These are phyloP conservation scores for Drosophila ustulata DNA, from an alignment of 2,888 invertebrate species.

Conservation along the genomic window DNA sequence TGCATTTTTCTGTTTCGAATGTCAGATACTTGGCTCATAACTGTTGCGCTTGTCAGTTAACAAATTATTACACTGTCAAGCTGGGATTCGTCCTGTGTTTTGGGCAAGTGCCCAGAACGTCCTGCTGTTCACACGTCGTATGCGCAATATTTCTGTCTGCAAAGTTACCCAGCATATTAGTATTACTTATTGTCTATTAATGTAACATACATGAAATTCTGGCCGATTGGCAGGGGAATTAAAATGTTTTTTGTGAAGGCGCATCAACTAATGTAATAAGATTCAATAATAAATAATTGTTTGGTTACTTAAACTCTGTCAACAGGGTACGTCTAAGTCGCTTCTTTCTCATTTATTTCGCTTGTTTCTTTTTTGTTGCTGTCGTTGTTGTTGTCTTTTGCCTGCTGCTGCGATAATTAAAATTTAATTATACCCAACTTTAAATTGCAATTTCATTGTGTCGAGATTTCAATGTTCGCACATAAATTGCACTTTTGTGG, in stretches of 20 bases:
- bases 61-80: not conserved
- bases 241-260: not conserved
- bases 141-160: constrained; percentile 26
- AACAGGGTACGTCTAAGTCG: constrained; percentile 1
- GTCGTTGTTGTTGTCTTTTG: not conserved
- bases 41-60: constrained; percentile 53
- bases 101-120: constrained; percentile 14
- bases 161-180: constrained; percentile 1
- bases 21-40: constrained; percentile 40
- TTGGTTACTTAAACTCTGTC: not conserved
- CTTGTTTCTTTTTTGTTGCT: constrained; percentile 12
- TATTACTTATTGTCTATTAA: not conserved
- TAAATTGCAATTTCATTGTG: constrained; percentile 69
- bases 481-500: constrained; percentile 67
- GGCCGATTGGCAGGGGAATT: not conserved
- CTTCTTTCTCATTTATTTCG: constrained; percentile 4
- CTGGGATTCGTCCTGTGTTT: not conserved
- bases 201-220: not conserved
- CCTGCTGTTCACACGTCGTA: constrained; percentile 29
- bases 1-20: not conserved
- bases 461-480: constrained; percentile 52
- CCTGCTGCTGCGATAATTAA: constrained; percentile 58
- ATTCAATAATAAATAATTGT: not conserved
- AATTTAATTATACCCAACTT: constrained; percentile 68
- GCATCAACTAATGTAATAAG: not conserved